These are phyloP conservation scores for Psophia crepitans DNA, from an alignment of 2,113 vertebrate genomes.

Conservation along the genomic window DNA sequence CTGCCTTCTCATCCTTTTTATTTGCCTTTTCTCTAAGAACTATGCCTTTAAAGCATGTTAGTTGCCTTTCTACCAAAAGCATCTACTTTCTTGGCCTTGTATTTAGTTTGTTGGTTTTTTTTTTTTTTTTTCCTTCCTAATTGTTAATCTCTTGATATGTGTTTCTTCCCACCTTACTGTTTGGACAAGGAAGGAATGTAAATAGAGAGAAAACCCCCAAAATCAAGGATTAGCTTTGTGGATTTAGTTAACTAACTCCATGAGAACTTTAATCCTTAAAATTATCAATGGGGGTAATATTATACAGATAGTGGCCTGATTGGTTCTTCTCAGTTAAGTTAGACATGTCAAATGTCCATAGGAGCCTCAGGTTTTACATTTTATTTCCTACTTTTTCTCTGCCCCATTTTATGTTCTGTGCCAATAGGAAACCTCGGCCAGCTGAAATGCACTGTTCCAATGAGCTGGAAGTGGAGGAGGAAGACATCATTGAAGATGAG, in stretches of 20 bases:
- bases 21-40: not conserved
- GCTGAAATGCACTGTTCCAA: constrained; percentile 71
- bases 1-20: not conserved
- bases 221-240: not conserved
- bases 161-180: not conserved
- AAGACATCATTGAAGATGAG: constrained; percentile 86
- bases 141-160: not conserved
- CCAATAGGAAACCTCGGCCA: constrained; percentile 79
- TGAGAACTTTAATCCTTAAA: not conserved
- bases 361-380: not conserved
- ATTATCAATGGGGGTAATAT: not conserved
- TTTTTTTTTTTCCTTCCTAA: too few relatives aligned
- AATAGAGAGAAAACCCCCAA: not conserved
- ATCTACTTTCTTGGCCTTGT: not conserved
- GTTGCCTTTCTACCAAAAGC: not conserved
- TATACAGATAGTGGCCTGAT: not conserved
- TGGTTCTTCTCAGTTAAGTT: not conserved
- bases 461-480: constrained; percentile 88
- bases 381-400: not conserved
- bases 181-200: not conserved
- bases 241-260: not conserved
- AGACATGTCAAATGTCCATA: not conserved
- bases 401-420: not conserved
- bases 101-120: not conserved
- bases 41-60: not conserved